Conservation (phyloP, 2,797 vertebrate genomes). For the Ambastaia sidthimunki region DNA sequence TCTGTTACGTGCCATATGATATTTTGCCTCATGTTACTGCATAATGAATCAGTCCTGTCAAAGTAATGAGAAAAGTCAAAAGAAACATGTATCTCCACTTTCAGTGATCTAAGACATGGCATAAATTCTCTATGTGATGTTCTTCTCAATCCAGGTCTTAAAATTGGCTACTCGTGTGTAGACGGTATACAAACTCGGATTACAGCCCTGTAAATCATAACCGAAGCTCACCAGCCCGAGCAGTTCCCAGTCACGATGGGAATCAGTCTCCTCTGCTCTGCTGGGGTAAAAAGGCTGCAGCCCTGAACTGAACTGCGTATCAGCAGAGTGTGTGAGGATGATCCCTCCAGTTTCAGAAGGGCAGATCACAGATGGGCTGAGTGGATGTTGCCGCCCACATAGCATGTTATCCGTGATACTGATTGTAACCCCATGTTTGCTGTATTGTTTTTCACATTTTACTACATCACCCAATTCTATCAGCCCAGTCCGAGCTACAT, state of each 20-base stretch:
- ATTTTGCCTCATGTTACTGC: neutral
- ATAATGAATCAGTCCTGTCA: neutral
- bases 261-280: conserved; percentile 3
- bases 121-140: conserved; percentile 78
- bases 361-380: conserved; percentile 76
- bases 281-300: neutral
- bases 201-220: conserved; percentile 79
- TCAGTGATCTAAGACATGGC: neutral
- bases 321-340: conserved; percentile 69
- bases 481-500: conserved; percentile 72
- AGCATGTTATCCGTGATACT: conserved; percentile 85
- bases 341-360: conserved; percentile 86
- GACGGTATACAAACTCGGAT: conserved; percentile 75
- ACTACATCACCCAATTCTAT: conserved; percentile 79
- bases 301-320: conserved; percentile 42
- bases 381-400: conserved; percentile 77
- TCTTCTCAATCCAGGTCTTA: conserved; percentile 88
- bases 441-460: conserved; percentile 83
- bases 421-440: conserved; percentile 75
- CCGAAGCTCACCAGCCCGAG: conserved; percentile 87
- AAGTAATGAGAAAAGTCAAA: neutral
- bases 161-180: conserved; percentile 83
- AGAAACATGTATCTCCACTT: neutral
- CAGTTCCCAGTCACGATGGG: conserved; percentile 80
- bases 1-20: neutral